These are phyloP conservation scores for Thermophis baileyi DNA, from an alignment of 2,113 vertebrate species.

Conservation along the genomic window DNA sequence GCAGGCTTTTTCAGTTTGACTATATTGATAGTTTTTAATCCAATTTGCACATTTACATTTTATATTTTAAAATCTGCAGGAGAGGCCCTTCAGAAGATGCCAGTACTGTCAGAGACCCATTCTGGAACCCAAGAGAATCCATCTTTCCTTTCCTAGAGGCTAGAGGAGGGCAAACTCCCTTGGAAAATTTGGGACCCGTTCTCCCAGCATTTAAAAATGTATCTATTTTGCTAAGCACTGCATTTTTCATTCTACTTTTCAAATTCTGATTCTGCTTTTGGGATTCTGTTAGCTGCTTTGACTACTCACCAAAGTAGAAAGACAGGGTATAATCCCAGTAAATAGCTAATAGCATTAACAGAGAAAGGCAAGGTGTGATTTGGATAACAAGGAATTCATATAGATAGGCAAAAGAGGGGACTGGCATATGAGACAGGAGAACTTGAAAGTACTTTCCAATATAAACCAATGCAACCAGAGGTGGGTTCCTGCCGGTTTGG, in stretches of 20 bases:
- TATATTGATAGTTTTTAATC: no score
- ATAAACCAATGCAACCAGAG: not conserved
- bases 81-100: not conserved
- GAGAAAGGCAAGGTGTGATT: not conserved
- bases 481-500: no score
- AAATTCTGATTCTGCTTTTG: not conserved
- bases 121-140: not conserved
- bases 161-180: not conserved
- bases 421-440: not conserved
- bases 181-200: not conserved
- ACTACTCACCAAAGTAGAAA: not conserved
- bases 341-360: not conserved
- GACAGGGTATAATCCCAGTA: no score
- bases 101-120: not conserved
- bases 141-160: not conserved
- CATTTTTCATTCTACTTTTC: not conserved
- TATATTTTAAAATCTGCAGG: not conserved
- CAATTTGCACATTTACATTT: not conserved
- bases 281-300: not conserved
- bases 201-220: not conserved
- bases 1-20: no score
- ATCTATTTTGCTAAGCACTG: not conserved
- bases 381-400: not conserved
- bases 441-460: not conserved
- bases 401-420: not conserved